phyloP scores from a whole-genome alignment of 2,113 vertebrate genomes.

The Atlantisia rogersi region DNA sequence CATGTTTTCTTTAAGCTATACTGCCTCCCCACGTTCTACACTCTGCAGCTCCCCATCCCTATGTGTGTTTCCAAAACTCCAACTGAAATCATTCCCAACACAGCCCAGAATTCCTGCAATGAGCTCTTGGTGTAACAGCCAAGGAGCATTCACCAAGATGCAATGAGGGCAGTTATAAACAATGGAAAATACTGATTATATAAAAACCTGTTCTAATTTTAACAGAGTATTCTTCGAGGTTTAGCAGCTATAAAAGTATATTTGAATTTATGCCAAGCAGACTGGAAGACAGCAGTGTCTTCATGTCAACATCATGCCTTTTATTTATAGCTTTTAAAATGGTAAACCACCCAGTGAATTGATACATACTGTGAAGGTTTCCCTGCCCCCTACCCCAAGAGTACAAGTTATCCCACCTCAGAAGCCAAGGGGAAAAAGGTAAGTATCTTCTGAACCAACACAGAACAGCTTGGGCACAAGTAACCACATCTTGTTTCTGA shows the following conservation, averaged over 20 bases:
- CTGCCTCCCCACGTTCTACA: not conserved
- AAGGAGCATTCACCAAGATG: slow-evolving; percentile 32
- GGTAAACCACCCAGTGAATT: not conserved
- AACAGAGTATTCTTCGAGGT: slow-evolving; percentile 25
- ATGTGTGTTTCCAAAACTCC: not conserved
- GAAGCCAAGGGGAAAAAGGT: not conserved
- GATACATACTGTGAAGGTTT: not conserved
- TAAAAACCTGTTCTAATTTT: slow-evolving; percentile 46
- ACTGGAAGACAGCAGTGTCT: not conserved
- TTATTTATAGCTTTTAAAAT: not conserved
- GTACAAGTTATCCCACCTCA: not conserved
- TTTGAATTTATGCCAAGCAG: not conserved
- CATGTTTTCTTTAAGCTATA: not conserved
- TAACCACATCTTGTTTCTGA: not conserved
- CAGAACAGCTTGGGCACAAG: not conserved
- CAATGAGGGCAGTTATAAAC: slow-evolving; percentile 20
- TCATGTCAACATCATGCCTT: not conserved
- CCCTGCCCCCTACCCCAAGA: accelerated
- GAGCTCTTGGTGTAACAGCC: not conserved
- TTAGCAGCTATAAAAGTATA: not conserved
- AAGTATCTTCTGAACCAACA: not conserved
- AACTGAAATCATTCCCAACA: not conserved
- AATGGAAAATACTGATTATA: slow-evolving; percentile 41
- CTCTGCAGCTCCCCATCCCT: not conserved
- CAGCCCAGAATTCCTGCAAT: slow-evolving; percentile 3